These are phyloP conservation scores for Danio jaintianensis DNA, from an alignment of 2,797 vertebrate species.

Conservation along the genomic window DNA sequence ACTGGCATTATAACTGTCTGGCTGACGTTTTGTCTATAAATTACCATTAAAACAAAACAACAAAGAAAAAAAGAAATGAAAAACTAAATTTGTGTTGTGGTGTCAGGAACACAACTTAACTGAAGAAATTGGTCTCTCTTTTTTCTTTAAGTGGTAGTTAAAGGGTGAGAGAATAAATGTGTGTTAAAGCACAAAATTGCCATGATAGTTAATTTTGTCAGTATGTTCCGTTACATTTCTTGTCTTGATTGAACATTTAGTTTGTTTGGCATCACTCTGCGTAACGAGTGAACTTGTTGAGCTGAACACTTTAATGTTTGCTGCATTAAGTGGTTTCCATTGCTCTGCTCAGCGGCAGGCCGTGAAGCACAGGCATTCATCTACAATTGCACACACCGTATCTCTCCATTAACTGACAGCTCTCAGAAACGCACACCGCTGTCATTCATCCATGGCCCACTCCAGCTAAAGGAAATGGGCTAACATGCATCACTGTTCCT, in stretches of 20 bases:
- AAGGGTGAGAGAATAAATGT: neutral
- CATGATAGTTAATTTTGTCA: neutral
- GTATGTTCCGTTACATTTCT: neutral
- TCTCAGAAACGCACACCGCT: neutral
- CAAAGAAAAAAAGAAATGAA: too few relatives aligned
- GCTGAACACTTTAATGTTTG: neutral
- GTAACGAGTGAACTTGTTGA: neutral
- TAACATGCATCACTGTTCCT: neutral
- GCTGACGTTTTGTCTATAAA: too few relatives aligned
- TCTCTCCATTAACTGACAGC: conserved; percentile 17
- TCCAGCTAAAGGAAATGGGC: conserved; percentile 2
- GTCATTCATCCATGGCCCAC: neutral
- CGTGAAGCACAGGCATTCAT: neutral
- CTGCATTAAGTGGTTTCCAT: neutral
- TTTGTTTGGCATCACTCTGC: neutral
- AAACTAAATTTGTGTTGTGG: too few relatives aligned
- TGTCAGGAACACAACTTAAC: too few relatives aligned
- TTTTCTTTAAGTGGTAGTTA: too few relatives aligned
- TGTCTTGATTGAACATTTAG: neutral
- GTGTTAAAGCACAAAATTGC: neutral
- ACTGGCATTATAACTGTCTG: too few relatives aligned
- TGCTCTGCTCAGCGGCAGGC: neutral
- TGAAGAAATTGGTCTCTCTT: too few relatives aligned
- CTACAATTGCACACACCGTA: neutral
- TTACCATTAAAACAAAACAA: too few relatives aligned